These are phyloP conservation scores for Volucella inflata DNA, from an alignment of 2,888 invertebrate species.

Conservation along the genomic window DNA sequence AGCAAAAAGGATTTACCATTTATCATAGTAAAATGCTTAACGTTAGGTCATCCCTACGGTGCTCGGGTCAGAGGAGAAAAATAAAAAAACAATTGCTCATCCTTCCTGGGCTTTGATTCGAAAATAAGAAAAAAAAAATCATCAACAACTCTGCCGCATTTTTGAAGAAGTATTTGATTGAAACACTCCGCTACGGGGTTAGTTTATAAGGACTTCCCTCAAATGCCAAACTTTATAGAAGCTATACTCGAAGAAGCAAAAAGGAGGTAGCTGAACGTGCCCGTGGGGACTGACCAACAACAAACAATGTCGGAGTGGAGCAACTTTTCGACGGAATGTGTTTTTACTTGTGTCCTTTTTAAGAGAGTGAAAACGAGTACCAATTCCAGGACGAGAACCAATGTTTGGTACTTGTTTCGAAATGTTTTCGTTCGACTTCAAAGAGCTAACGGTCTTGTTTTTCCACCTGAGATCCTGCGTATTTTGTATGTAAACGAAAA, in stretches of 20 bases:
- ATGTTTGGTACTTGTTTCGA: background rate
- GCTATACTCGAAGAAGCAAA: background rate
- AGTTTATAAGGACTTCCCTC: background rate
- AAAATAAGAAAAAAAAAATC: background rate
- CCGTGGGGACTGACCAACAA: conserved; percentile 26
- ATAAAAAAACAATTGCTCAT: background rate
- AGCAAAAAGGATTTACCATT: background rate
- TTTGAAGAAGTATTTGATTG: conserved; percentile 36
- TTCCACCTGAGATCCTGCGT: conserved; percentile 37
- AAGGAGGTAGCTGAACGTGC: background rate
- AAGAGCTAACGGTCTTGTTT: conserved; percentile 19
- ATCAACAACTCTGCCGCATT: conserved; percentile 23
- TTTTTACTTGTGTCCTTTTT: conserved; percentile 31
- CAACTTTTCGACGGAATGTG: conserved; percentile 52
- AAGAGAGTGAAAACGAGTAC: too few species aligned
- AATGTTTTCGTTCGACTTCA: background rate
- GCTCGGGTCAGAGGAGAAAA: background rate
- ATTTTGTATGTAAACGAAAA: conserved; percentile 36
- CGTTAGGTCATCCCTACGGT: conserved; percentile 14
- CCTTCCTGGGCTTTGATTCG: background rate
- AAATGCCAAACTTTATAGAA: too few species aligned
- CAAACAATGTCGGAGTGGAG: conserved; percentile 24
- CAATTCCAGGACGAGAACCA: too few species aligned
- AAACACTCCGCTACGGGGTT: background rate
- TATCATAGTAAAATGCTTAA: background rate